These are phyloP conservation scores for Lissonota sp. DNA, from an alignment of 2,888 invertebrate species.

Conservation along the genomic window DNA sequence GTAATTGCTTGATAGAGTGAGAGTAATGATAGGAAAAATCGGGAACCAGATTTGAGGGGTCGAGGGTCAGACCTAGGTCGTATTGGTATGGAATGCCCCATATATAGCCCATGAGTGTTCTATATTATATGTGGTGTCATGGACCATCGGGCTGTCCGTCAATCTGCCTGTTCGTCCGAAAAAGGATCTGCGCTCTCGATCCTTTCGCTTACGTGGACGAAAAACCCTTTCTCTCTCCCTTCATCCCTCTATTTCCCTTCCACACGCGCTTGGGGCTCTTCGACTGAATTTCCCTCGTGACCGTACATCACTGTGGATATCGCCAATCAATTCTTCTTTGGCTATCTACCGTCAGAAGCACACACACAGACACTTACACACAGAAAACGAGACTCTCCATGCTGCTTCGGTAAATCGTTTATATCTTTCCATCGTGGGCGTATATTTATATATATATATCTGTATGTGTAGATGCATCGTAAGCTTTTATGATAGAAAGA, in stretches of 20 bases:
- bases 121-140: conserved; percentile 67
- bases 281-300: conserved; percentile 68
- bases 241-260: neutral
- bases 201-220: conserved; percentile 76
- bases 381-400: neutral
- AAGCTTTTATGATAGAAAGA: conserved; percentile 34
- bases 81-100: too few relatives aligned
- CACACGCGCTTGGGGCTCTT: conserved; percentile 19
- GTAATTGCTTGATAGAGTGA: too few relatives aligned
- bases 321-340: conserved; percentile 66
- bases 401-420: conserved; percentile 40
- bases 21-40: too few relatives aligned
- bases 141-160: conserved; percentile 80
- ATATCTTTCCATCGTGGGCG: conserved; percentile 14
- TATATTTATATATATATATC: neutral
- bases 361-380: neutral
- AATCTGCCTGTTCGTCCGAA: conserved; percentile 72
- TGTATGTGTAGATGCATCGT: conserved; percentile 35
- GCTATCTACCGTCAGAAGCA: conserved; percentile 28
- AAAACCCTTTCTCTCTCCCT: conserved; percentile 46
- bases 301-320: conserved; percentile 65
- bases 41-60: too few relatives aligned
- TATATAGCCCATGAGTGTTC: too few relatives aligned
- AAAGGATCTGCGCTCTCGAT: conserved; percentile 59
- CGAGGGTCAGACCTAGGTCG: too few relatives aligned